Percentiles rank a stretch among this genome's conserved stretches.
Evolutionary conservation across 2,888 invertebrate genomes (phyloP).

Genomic region (Drosophila pullipes): DNA sequence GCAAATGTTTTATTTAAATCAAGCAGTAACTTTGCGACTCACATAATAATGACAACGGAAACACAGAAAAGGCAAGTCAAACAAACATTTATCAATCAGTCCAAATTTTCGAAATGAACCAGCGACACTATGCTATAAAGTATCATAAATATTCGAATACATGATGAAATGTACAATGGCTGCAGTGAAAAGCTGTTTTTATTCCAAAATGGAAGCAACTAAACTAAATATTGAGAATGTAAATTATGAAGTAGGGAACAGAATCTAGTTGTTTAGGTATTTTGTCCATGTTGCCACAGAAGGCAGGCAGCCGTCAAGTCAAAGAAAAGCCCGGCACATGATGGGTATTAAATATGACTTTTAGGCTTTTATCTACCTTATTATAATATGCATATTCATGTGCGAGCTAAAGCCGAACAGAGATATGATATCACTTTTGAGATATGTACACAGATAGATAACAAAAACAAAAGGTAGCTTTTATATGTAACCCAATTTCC

Average conservation of each 20-base stretch:
- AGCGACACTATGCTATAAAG: neutral
- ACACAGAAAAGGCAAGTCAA: neutral
- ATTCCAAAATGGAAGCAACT: neutral
- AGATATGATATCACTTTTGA: conserved; percentile 52
- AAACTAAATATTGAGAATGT: neutral
- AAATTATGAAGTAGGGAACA: neutral
- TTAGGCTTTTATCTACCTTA: conserved; percentile 32
- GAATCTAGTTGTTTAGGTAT: conserved; percentile 1
- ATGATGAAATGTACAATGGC: neutral
- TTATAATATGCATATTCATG: conserved; percentile 40
- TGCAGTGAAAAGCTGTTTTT: neutral
- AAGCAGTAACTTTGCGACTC: too few relatives aligned
- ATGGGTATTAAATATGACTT: conserved; percentile 24
- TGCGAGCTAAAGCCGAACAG: neutral
- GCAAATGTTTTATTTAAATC: too few relatives aligned
- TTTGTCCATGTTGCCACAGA: neutral
- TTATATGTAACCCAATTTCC: conserved; percentile 63
- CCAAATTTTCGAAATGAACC: neutral
- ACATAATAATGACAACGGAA: neutral
- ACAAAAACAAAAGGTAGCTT: conserved; percentile 16
- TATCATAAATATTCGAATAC: neutral
- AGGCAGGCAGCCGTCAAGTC: neutral
- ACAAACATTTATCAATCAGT: neutral
- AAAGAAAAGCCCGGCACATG: conserved; percentile 20
- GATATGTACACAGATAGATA: conserved; percentile 43